phyloP scores from a whole-genome alignment of 2,113 vertebrate species.

The Percina caprodes region DNA sequence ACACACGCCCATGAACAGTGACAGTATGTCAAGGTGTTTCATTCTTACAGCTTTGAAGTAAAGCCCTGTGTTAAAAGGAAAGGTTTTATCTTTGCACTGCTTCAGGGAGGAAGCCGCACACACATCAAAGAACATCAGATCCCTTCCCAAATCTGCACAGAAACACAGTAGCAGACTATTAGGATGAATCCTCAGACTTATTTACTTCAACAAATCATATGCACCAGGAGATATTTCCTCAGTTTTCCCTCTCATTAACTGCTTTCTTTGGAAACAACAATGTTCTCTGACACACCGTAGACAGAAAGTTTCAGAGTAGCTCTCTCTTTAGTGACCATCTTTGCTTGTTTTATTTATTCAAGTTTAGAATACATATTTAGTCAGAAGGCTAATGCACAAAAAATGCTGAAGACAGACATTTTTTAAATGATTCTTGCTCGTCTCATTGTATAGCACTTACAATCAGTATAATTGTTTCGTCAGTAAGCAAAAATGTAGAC shows the following conservation, averaged over 20 bases:
- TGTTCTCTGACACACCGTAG: neutral
- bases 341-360: neutral
- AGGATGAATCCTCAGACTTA: constrained; percentile 55
- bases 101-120: constrained; percentile 39
- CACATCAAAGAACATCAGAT: constrained; percentile 62
- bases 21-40: constrained; percentile 47
- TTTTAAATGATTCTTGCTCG: neutral
- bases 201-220: constrained; percentile 56
- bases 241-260: constrained; percentile 34
- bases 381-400: neutral
- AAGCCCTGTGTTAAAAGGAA: constrained; percentile 31
- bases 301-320: neutral
- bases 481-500: neutral
- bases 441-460: neutral
- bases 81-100: constrained; percentile 55
- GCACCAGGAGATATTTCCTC: constrained; percentile 23
- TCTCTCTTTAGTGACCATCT: neutral
- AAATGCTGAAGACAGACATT: neutral
- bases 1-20: constrained; percentile 12
- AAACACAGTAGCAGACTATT: constrained; percentile 50
- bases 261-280: neutral
- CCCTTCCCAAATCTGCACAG: constrained; percentile 48
- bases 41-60: constrained; percentile 58
- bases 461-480: neutral
- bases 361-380: neutral